Conservation (phyloP, 2,888 invertebrate genomes). For the Endomychus coccineus region DNA sequence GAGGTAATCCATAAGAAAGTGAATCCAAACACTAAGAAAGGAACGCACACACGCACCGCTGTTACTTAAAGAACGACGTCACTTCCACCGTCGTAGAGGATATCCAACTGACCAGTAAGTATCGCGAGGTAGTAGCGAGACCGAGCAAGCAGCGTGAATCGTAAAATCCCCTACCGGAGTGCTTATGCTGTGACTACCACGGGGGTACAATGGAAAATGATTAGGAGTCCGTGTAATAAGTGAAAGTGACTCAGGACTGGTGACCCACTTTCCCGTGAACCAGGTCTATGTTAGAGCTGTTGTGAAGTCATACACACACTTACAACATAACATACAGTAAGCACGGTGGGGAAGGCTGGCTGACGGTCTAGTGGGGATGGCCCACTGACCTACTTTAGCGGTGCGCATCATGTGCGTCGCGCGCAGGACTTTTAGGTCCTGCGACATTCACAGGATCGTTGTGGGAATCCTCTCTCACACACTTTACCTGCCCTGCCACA, state of each 20-base stretch:
- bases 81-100: slow-evolving; percentile 10
- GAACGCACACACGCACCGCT: slow-evolving; percentile 18
- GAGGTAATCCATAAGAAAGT: slow-evolving; percentile 20
- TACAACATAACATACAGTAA: slow-evolving; percentile 34
- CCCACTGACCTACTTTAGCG: slow-evolving; percentile 79
- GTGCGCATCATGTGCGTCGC: slow-evolving; percentile 51
- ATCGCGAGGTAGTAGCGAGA: slow-evolving; percentile 17
- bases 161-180: slow-evolving; percentile 27
- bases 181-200: slow-evolving; percentile 48
- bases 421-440: no score
- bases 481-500: no score
- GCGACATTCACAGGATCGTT: no score
- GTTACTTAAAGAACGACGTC: slow-evolving; percentile 12
- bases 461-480: no score
- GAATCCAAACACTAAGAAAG: neutral
- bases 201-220: slow-evolving; percentile 63
- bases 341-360: slow-evolving; percentile 13
- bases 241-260: slow-evolving; percentile 70
- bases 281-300: slow-evolving; percentile 79
- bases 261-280: slow-evolving; percentile 89
- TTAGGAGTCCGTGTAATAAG: slow-evolving; percentile 76
- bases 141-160: slow-evolving; percentile 35
- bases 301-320: slow-evolving; percentile 42
- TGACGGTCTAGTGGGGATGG: slow-evolving; percentile 42
- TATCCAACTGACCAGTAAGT: slow-evolving; percentile 17